Evolutionary conservation across 1,140 invertebrate species (phyloP), one percentile per base, ranked within the genome.

Genomic region (Phymastichus coffea): DNA sequence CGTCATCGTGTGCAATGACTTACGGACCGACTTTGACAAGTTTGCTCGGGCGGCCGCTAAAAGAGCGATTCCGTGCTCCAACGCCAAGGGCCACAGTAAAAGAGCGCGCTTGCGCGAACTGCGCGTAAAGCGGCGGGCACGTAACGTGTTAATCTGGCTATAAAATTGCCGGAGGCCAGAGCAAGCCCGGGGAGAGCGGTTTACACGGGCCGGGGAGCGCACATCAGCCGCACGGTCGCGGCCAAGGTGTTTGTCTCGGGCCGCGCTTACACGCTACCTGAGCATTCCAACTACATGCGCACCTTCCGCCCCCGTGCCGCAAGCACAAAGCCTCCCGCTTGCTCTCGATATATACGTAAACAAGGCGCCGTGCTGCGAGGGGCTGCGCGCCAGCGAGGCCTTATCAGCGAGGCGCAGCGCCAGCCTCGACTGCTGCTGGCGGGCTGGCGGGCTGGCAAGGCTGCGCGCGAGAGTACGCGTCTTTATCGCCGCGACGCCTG

Each of bases 401-500:
- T 26, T 78, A 78, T 78, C 75, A 73, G 75, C 72, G 66, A 61
- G 66, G 70, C 68, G 67, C 74, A 75, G 76, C 76, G 72, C 71
- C 75, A 74, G 46, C 6, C 28, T 33, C 28, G 28, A 33, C 28
- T 33, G n/a, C n/a, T n/a, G n/a, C n/a, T n/a, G n/a, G n/a, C n/a
- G n/a, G n/a, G n/a, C n/a, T n/a, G n/a, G n/a, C 28, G 28, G 28
- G 66, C 61, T 72, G 70, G 61, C 56, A 63, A 68, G 28, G 28
- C 28, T 33, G n/a, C 63, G 68, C 40, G 56, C 49, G 52, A n/a
- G n/a, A n/a, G n/a, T n/a, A n/a, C 70, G 71, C 73, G 74, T 76
- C 75, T 77, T 79, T 79, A 78, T 79, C 77, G 70, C 70, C 66
- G n/a, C n/a, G n/a, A n/a, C n/a, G n/a, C n/a, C 66, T 66, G 64